Conservation (phyloP, 2,888 invertebrate genomes). For the Nudaria mundana region DNA sequence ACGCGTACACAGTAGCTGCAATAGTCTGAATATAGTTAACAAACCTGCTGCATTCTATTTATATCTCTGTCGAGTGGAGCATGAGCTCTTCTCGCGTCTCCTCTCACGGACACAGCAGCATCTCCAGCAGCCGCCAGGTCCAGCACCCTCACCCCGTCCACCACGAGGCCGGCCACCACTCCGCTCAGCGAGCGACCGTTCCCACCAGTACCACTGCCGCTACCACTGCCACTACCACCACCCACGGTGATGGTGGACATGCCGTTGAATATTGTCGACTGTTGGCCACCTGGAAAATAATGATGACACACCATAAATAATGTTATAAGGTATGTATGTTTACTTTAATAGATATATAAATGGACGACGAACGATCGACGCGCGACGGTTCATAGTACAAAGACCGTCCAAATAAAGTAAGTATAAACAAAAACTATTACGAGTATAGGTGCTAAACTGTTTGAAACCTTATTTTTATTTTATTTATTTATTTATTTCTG, state of each 20-base stretch:
- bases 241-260: conserved; percentile 95
- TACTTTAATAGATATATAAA: too few relatives aligned
- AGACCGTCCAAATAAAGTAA: too few relatives aligned
- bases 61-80: conserved; percentile 89
- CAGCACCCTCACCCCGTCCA: conserved; percentile 91
- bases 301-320: too few relatives aligned
- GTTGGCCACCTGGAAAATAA: conserved; percentile 88
- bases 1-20: too few relatives aligned
- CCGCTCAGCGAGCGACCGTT: conserved; percentile 94
- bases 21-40: too few relatives aligned
- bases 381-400: too few relatives aligned
- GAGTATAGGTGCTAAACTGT: too few relatives aligned
- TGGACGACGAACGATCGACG: too few relatives aligned
- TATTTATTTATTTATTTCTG: too few relatives aligned
- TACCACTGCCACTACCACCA: conserved; percentile 90
- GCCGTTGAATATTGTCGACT: conserved; percentile 93
- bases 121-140: conserved; percentile 93
- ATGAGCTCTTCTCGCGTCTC: conserved; percentile 90
- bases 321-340: too few relatives aligned
- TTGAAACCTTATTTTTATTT: too few relatives aligned
- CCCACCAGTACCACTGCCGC: conserved; percentile 95
- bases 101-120: conserved; percentile 87
- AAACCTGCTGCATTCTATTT: conserved; percentile 92
- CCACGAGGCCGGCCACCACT: conserved; percentile 93
- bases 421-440: too few relatives aligned